Evolutionary conservation across 2,797 vertebrate species (phyloP).

Genomic region (Aviceda cuculoides): DNA sequence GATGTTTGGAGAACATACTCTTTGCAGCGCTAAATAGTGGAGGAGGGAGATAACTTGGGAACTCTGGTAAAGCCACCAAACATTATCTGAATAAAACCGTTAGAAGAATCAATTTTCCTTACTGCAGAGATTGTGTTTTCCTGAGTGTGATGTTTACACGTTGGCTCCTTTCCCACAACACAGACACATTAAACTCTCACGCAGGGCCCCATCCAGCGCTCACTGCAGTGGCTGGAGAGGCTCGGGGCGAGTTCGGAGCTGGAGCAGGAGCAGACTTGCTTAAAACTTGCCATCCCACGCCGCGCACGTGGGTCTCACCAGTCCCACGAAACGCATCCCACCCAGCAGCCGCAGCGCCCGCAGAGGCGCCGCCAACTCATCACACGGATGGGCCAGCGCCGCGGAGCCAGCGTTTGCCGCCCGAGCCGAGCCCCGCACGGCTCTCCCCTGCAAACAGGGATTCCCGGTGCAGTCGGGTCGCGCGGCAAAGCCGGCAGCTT

Average conservation of each 20-base stretch:
- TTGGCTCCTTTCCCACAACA: background rate
- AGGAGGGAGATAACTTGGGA: slow-evolving; percentile 36
- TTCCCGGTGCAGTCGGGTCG: rapidly evolving
- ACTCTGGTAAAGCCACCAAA: slow-evolving; percentile 25
- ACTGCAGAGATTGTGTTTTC: slow-evolving; percentile 12
- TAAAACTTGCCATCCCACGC: rapidly evolving
- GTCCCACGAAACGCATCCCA: rapidly evolving
- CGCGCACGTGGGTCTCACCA: rapidly evolving
- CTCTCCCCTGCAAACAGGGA: background rate
- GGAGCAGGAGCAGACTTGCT: background rate
- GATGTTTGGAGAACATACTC: background rate
- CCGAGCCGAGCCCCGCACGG: rapidly evolving
- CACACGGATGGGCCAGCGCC: rapidly evolving
- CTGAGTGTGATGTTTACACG: background rate
- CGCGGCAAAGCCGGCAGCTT: background rate
- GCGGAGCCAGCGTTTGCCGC: rapidly evolving
- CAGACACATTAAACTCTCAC: background rate
- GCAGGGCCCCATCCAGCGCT: background rate
- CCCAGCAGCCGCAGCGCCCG: rapidly evolving
- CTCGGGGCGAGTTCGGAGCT: rapidly evolving
- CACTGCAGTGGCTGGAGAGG: background rate
- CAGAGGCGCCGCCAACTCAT: background rate
- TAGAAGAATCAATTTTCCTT: slow-evolving; percentile 33
- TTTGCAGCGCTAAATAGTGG: background rate
- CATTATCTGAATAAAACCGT: background rate